Percentiles rank a stretch among this genome's conserved stretches.
Evolutionary conservation across 1,140 invertebrate genomes (phyloP).

Genomic region (Notospermus geniculatus): DNA sequence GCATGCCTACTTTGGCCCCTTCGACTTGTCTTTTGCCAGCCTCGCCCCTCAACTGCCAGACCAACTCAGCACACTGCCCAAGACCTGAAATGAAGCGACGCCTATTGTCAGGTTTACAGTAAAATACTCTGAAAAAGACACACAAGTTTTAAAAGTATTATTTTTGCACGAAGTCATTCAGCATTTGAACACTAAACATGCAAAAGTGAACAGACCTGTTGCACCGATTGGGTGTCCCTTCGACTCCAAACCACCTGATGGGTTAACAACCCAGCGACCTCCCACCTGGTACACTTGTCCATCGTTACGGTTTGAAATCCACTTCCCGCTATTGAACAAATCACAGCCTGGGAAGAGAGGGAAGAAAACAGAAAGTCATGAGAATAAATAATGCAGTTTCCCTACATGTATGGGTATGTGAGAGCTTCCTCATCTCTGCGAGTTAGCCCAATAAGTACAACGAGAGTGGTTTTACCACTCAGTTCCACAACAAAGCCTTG

Average conservation of each 20-base stretch:
- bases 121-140: no score
- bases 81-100: constrained; percentile 58
- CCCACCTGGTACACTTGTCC: constrained; percentile 36
- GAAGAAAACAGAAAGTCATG: no score
- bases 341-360: constrained; percentile 10
- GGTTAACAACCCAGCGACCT: constrained; percentile 85
- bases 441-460: no score
- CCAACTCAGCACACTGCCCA: constrained; percentile 89
- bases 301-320: constrained; percentile 34
- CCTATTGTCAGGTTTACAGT: no score
- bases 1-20: constrained; percentile 76
- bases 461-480: no score
- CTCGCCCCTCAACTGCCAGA: constrained; percentile 80
- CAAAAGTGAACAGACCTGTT: constrained; percentile 64
- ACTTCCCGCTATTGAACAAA: constrained; percentile 33
- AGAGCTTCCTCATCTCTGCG: no score
- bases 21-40: constrained; percentile 86
- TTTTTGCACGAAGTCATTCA: no score
- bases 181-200: no score
- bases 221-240: constrained; percentile 96
- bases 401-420: no score
- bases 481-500: no score
- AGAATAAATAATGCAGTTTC: no score
- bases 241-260: constrained; percentile 92
- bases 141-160: no score